Evolutionary conservation across 2,888 invertebrate species (phyloP).

Genomic region (Scaptomyza parva): DNA sequence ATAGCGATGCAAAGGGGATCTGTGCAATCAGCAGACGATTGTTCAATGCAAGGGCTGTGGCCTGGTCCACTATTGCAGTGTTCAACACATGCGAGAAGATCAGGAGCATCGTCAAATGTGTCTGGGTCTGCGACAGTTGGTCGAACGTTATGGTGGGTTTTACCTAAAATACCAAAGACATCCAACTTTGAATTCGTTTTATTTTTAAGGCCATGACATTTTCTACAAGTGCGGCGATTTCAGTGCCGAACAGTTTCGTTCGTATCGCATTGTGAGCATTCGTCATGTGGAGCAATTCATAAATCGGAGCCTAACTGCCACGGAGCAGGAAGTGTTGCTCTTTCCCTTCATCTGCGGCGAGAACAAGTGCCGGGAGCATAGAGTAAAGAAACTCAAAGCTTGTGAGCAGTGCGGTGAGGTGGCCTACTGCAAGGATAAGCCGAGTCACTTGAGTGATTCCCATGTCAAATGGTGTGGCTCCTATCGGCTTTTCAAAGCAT

Average conservation of each 20-base stretch:
- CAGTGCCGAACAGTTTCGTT: slow-evolving; percentile 87
- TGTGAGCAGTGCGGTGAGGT: slow-evolving; percentile 88
- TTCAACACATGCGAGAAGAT: slow-evolving; percentile 87
- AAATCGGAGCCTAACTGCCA: slow-evolving; percentile 87
- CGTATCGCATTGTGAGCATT: slow-evolving; percentile 88
- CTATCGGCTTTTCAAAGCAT: slow-evolving; percentile 87
- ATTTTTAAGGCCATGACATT: slow-evolving; percentile 86
- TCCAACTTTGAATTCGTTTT: not conserved
- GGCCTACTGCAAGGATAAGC: slow-evolving; percentile 86
- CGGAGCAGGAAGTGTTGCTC: slow-evolving; percentile 89
- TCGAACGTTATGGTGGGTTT: slow-evolving; percentile 86
- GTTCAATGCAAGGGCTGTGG: slow-evolving; percentile 86
- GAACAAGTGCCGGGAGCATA: slow-evolving; percentile 86
- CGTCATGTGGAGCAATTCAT: slow-evolving; percentile 87
- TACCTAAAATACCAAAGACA: not conserved
- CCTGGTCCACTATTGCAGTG: slow-evolving; percentile 88
- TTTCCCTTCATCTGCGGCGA: slow-evolving; percentile 88
- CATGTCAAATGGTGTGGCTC: slow-evolving; percentile 88
- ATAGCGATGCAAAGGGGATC: slow-evolving; percentile 81
- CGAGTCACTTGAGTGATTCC: slow-evolving; percentile 85
- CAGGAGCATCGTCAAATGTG: slow-evolving; percentile 88
- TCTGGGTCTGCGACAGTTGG: slow-evolving; percentile 87
- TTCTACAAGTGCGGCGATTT: slow-evolving; percentile 85
- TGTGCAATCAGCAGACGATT: slow-evolving; percentile 61
- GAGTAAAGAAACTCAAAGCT: slow-evolving; percentile 85